Base-by-base conservation (phyloP, 2,888 invertebrate species). In the Eumacrocentrus americanus region DNA sequence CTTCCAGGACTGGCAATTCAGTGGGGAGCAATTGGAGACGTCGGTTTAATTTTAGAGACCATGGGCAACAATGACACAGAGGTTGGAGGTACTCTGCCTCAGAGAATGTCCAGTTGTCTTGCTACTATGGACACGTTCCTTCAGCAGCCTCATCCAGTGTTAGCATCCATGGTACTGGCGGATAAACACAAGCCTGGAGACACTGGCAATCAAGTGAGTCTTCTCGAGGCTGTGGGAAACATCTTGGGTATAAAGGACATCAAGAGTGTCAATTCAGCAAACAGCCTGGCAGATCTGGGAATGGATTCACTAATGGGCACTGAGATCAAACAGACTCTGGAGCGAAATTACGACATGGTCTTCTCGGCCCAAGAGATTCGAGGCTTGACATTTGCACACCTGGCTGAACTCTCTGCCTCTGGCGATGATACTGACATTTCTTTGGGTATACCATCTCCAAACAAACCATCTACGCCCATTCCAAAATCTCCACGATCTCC, bases 231-330 rank as follows among this genome's bases (percentile, higher is more conserved):
- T 46, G 88, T 97, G 7, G 92, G 91, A 50, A 94, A 95, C 79
- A 95, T 97, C 73, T 83, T 97, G 54, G 93, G 92, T 62, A 89
- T 98, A 73, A 94, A 95, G 80, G 95, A 98, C 74, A 83, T 89
- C 0, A 88, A 87, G 69, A 90, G 91, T 63, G 86, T 97, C 25
- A 88, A 92, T 63, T 85, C 88, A 40, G 86, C 87, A 23, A 87
- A 91, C 3, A 91, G 90, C 40, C 83, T 99, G 47, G 94, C 95
- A 23, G 98, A 99, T 81, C 86, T 99, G 38, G 98, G 98, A 63
- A 94, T 99, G 90, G 98, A 99, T 80, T 98, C 98, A 1, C 83
- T 99, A 68, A 98, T 98, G 98, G 97, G 97, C 46, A 96, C 98
- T 1, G 99, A 99, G 85, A 95, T 99, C 76, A 98, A 98, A 81